Conservation (phyloP, 30 jellyfish, hydroid and myxozoan species). For the Turritopsis dohrnii region DNA sequence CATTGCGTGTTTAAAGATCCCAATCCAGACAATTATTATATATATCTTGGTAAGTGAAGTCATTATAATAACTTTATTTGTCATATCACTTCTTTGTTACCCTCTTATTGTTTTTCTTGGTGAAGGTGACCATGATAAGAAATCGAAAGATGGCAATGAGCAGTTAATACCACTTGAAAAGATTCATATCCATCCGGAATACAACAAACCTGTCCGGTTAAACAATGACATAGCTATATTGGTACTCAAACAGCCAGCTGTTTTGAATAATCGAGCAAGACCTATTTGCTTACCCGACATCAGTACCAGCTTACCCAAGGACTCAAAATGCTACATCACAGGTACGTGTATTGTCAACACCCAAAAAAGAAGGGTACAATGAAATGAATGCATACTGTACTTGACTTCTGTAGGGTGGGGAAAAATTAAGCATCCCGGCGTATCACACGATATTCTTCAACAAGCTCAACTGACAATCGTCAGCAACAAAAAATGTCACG, state of each 20-base stretch:
- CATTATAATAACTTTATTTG: background rate
- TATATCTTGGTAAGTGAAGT: background rate
- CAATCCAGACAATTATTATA: background rate
- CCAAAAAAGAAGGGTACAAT: too few species aligned
- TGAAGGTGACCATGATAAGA: background rate
- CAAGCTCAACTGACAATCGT: slow-evolving; percentile 23
- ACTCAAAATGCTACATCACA: slow-evolving; percentile 16
- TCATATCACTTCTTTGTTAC: background rate
- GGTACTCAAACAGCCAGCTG: background rate
- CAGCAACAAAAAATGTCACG: background rate
- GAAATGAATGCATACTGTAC: too few species aligned
- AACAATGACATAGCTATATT: slow-evolving; percentile 8
- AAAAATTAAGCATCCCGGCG: background rate
- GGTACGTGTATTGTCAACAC: too few species aligned
- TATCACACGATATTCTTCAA: slow-evolving; percentile 1
- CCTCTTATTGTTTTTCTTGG: background rate
- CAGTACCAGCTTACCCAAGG: background rate
- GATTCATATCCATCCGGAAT: background rate
- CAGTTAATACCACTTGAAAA: background rate
- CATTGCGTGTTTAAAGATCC: slow-evolving; percentile 22
- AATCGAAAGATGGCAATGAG: background rate
- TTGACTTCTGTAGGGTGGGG: slow-evolving; percentile 27
- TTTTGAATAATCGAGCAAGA: background rate
- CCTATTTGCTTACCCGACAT: slow-evolving; percentile 16
- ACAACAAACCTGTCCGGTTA: background rate